Percentiles rank a stretch among this genome's conserved stretches.
These are phyloP conservation scores for Chaetophractus vellerosus DNA, from an alignment of 2,797 vertebrate genomes.

Conservation along the genomic window DNA sequence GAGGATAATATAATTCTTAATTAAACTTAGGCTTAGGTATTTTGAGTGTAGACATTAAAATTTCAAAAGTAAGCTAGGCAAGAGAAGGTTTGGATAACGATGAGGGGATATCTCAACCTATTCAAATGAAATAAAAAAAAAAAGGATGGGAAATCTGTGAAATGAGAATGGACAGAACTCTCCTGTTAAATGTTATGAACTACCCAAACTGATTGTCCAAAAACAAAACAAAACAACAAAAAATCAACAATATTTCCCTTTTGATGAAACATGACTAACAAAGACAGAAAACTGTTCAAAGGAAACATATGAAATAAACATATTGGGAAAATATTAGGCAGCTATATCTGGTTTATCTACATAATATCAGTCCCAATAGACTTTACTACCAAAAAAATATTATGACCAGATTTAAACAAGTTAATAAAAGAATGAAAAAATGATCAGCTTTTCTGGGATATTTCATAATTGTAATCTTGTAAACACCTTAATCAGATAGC, in stretches of 20 bases:
- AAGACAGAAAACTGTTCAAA: neutral
- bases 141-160: neutral
- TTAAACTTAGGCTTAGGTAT: too few relatives aligned
- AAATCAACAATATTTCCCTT: neutral
- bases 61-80: too few relatives aligned
- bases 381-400: neutral
- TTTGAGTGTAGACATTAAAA: too few relatives aligned
- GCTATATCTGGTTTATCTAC: neutral
- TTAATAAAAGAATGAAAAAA: neutral
- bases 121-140: too few relatives aligned
- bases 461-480: neutral
- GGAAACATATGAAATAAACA: neutral
- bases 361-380: neutral
- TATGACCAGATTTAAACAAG: neutral
- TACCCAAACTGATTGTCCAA: neutral
- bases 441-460: neutral
- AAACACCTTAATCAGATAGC: neutral
- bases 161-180: neutral
- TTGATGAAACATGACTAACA: neutral
- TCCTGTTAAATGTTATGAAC: slow-evolving; percentile 2
- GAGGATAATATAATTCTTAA: too few relatives aligned
- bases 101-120: too few relatives aligned
- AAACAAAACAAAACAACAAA: neutral
- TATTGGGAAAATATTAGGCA: neutral
- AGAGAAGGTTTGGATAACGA: too few relatives aligned